Evolutionary conservation across 1,140 invertebrate genomes (phyloP), one percentile per base, ranked within the genome.

Genomic region (Muscidifurax raptorellus): DNA sequence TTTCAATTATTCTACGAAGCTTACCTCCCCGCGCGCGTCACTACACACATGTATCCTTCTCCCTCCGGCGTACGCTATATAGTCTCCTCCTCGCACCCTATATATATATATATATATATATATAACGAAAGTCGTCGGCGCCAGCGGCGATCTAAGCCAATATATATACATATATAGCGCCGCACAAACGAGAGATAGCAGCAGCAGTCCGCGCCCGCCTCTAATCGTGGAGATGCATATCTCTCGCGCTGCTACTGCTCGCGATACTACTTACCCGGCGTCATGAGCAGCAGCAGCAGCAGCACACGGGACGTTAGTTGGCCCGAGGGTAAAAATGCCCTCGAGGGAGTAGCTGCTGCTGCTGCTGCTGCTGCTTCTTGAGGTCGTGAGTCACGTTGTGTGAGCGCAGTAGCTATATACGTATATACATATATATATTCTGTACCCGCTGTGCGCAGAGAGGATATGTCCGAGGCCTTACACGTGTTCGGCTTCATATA

Each of bases 311-410:
- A 67, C 66, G 79, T 72, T 82, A 82, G 80, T 82, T 74, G 79
- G 66, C 9, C 78, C 66, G 0, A 27, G 79, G 79, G 5, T 18
- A 80, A 80, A 80, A 80, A 80, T 80, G 40, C 52, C 75, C 75
- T 18, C 47, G 1, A 36, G 67, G 22, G 67, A 69, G 27, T 72
- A 9, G 44, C 13, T 75, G n/a, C 36, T 75, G 44, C 13, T 32
- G 75, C 28, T 28, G 22, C 75, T 69, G 44, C 40, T 30, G 32
- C 72, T 71, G 9, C 76, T 69, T 36, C 83, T 71, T 76, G 66
- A 72, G 82, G 75, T 84, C 75, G 75, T 84, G 75, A 84, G 82
- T 84, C 82, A 84, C 82, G 82, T 72, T 72, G 71, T 36, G 25
- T 36, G 44, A 59, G 18, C 52, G 12, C 47, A n/a, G 52, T 18